phyloP scores from a whole-genome alignment of 1,140 invertebrate species.

The Drosophila parvula region DNA sequence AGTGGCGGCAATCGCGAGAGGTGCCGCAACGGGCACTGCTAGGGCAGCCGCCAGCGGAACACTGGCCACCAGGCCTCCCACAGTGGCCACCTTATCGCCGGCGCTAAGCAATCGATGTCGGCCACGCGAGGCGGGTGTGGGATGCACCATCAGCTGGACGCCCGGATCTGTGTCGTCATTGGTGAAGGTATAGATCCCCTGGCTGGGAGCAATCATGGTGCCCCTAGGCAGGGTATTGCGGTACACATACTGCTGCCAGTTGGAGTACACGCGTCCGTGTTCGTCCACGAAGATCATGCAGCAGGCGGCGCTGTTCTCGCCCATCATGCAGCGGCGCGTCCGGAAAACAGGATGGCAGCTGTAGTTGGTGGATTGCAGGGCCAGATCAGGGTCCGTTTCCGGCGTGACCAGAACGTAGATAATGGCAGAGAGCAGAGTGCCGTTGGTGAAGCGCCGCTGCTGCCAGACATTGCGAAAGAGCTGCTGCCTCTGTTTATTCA shows the following conservation, averaged over 20 bases:
- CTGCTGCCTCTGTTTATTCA: slow-evolving; percentile 47
- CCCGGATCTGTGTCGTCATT: slow-evolving; percentile 24
- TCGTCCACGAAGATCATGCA: slow-evolving; percentile 81
- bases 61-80: slow-evolving; percentile 60
- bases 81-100: slow-evolving; percentile 56
- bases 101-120: slow-evolving; percentile 46
- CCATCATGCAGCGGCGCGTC: slow-evolving; percentile 66
- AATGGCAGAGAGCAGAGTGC: slow-evolving; percentile 68
- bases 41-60: slow-evolving; percentile 64
- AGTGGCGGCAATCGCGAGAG: slow-evolving; percentile 58
- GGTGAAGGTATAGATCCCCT: slow-evolving; percentile 66
- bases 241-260: slow-evolving; percentile 63
- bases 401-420: slow-evolving; percentile 73
- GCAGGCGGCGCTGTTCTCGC: slow-evolving; percentile 63
- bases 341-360: slow-evolving; percentile 74
- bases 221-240: slow-evolving; percentile 69
- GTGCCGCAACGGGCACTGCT: slow-evolving; percentile 56
- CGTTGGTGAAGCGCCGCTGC: slow-evolving; percentile 71
- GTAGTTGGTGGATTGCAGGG: slow-evolving; percentile 57
- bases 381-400: slow-evolving; percentile 46
- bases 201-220: slow-evolving; percentile 66
- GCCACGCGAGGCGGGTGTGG: slow-evolving; percentile 40
- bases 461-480: slow-evolving; percentile 73
- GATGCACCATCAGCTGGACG: slow-evolving; percentile 44
- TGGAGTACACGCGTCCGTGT: slow-evolving; percentile 67